Conservation (phyloP, 2,113 vertebrate species). For the Rana temporaria region DNA sequence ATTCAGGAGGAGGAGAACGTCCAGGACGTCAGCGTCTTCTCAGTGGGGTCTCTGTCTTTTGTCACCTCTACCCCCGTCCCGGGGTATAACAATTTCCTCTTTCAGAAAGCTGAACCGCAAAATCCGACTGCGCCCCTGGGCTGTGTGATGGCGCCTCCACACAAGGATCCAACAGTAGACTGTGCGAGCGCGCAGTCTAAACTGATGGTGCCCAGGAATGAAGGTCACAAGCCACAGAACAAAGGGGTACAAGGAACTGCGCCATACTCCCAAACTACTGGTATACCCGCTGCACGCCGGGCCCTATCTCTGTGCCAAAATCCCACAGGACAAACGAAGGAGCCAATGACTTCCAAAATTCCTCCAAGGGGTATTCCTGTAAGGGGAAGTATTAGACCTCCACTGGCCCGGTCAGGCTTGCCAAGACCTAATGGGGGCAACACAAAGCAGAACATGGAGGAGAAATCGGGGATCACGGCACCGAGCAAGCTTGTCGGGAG, state of each 20-base stretch:
- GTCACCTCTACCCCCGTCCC: constrained; percentile 42
- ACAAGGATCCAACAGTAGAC: neutral
- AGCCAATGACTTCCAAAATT: neutral
- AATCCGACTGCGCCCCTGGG: constrained; percentile 11
- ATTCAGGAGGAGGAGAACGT: constrained; percentile 16
- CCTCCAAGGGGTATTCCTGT: constrained; percentile 15
- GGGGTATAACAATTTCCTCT: constrained; percentile 28
- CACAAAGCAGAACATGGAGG: neutral
- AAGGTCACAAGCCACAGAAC: neutral
- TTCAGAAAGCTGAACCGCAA: constrained; percentile 15
- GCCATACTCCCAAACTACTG: neutral
- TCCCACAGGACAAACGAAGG: neutral
- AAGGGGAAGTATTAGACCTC: constrained; percentile 2
- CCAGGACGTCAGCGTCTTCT: constrained; percentile 33
- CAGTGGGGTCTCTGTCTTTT: constrained; percentile 30
- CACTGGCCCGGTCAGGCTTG: neutral
- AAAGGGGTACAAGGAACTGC: neutral
- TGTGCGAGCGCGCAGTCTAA: too few relatives aligned
- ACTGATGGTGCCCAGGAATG: too few relatives aligned
- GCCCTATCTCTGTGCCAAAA: neutral
- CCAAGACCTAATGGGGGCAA: neutral
- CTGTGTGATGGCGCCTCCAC: neutral
- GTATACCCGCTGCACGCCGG: neutral
- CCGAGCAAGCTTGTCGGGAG: neutral
- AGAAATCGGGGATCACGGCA: neutral